Conservation (phyloP, 2,888 invertebrate species). For the Agonopterix alstromeriana region DNA sequence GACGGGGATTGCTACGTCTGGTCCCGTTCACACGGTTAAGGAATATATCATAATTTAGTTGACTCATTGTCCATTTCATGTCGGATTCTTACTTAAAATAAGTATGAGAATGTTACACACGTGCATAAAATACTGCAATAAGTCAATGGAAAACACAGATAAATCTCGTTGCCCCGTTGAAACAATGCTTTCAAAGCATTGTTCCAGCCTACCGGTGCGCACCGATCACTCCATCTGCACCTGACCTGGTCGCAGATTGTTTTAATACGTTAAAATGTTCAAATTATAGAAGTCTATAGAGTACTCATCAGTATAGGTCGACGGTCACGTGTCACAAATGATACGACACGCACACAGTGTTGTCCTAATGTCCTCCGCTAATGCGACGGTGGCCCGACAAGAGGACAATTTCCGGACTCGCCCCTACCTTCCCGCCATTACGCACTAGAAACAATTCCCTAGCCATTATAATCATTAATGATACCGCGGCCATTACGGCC, state of each 20-base stretch:
- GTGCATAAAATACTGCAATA: too few species aligned
- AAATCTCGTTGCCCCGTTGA: too few species aligned
- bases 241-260: slow-evolving; percentile 9
- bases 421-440: slow-evolving; percentile 64
- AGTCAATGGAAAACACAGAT: too few species aligned
- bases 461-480: slow-evolving; percentile 65
- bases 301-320: slow-evolving; percentile 13
- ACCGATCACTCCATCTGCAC: too few species aligned
- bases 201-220: too few species aligned
- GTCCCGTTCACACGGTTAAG: slow-evolving; percentile 38
- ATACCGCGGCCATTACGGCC: slow-evolving; percentile 38
- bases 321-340: slow-evolving; percentile 54
- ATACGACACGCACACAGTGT: slow-evolving; percentile 50
- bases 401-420: slow-evolving; percentile 71
- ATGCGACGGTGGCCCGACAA: slow-evolving; percentile 61
- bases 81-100: slow-evolving; percentile 20
- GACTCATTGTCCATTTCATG: slow-evolving; percentile 38
- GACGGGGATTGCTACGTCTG: slow-evolving; percentile 25
- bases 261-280: neutral
- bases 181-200: too few species aligned
- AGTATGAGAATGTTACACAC: slow-evolving; percentile 13
- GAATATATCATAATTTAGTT: slow-evolving; percentile 26
- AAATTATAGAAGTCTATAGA: slow-evolving; percentile 1
- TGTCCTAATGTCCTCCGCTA: slow-evolving; percentile 65
- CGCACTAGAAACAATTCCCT: slow-evolving; percentile 63